Percentiles rank a stretch among this genome's conserved stretches.
phyloP scores from a whole-genome alignment of 2,113 vertebrate species.

The Odocoileus virginianus region DNA sequence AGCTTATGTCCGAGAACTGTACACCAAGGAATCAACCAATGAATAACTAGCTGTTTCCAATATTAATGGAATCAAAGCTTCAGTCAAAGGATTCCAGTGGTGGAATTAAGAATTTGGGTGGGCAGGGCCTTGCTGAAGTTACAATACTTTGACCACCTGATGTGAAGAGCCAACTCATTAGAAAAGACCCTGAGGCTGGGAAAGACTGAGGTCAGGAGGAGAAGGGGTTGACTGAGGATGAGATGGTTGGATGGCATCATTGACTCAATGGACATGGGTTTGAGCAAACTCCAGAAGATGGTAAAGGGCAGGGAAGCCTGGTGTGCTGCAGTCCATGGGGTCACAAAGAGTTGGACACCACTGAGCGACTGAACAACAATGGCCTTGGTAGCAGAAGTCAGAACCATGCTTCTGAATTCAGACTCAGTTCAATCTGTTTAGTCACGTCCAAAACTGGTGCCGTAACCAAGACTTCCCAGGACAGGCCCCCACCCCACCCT shows the following conservation, averaged over 20 bases:
- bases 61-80: neutral
- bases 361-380: neutral
- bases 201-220: neutral
- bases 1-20: neutral
- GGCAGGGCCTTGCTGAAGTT: neutral
- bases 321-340: neutral
- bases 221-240: neutral
- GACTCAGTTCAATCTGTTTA: neutral
- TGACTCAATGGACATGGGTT: neutral
- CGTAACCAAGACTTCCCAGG: neutral
- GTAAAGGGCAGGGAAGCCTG: neutral
- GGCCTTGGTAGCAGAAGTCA: neutral
- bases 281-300: neutral
- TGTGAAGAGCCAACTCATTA: neutral
- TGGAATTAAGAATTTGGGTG: neutral
- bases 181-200: neutral
- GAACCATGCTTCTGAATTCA: neutral
- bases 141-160: neutral
- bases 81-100: neutral
- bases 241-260: neutral
- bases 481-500: neutral
- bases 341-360: neutral
- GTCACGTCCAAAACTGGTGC: neutral
- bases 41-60: fast-evolving
- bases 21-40: fast-evolving